Conservation (phyloP, 2,888 invertebrate genomes). For the Drosophila imparisetae region DNA sequence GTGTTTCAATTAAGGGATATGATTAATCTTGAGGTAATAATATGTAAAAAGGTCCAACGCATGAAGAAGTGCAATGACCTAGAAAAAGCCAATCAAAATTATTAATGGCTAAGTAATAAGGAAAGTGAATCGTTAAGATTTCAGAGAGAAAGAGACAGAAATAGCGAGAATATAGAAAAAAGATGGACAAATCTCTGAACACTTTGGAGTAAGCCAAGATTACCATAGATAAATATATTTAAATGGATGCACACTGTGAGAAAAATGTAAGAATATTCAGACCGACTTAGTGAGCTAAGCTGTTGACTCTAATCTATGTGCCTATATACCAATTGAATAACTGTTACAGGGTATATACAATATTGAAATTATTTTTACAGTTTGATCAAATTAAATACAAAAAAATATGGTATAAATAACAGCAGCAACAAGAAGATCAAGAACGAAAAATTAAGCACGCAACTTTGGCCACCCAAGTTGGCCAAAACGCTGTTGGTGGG, state of each 20-base stretch:
- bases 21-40: no score
- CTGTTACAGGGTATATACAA: not conserved
- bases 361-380: conserved; percentile 29
- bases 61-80: no score
- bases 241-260: not conserved
- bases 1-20: no score
- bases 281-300: not conserved
- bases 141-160: not conserved
- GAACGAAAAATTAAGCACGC: conserved; percentile 30
- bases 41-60: no score
- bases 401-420: conserved; percentile 18
- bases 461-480: conserved; percentile 40
- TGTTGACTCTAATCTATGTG: not conserved
- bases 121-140: not conserved
- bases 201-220: not conserved
- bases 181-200: not conserved
- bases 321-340: not conserved
- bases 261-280: not conserved
- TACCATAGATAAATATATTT: not conserved
- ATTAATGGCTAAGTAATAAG: not conserved
- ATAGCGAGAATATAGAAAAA: not conserved
- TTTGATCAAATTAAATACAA: conserved; percentile 45
- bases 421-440: conserved; percentile 1
- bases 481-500: conserved; percentile 41
- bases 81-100: no score